phyloP scores from a whole-genome alignment of 2,113 vertebrate genomes.

The Nansenia antarctica region DNA sequence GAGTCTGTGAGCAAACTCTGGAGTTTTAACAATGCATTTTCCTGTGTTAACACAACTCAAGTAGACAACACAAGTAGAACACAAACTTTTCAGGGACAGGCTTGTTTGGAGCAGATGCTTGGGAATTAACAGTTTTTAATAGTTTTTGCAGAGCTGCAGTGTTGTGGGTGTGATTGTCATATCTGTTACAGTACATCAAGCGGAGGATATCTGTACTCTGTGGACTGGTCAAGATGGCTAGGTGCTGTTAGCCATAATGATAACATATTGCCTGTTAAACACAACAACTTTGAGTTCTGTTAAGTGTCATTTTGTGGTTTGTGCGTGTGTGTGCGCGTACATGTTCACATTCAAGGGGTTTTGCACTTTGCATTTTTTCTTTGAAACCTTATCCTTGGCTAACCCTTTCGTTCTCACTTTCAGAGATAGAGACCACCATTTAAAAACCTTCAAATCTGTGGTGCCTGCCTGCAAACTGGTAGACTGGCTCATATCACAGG shows the following conservation, averaged over 20 bases:
- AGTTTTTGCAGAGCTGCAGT: no score
- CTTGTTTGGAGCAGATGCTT: no score
- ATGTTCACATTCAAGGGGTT: neutral
- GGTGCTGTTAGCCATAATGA: neutral
- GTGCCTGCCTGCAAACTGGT: constrained; percentile 93
- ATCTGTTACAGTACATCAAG: no score
- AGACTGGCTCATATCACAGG: constrained; percentile 96
- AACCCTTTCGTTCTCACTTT: constrained; percentile 36
- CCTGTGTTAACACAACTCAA: no score
- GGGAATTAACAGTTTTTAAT: no score
- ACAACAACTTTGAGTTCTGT: neutral
- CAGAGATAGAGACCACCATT: constrained; percentile 94
- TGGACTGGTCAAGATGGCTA: no score
- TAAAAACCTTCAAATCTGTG: constrained; percentile 98
- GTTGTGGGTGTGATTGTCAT: no score
- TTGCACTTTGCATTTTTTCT: neutral
- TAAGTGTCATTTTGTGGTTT: neutral
- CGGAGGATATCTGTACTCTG: no score
- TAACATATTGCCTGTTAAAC: neutral
- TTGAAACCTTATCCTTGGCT: neutral
- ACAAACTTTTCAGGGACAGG: no score
- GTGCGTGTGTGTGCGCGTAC: constrained; percentile 20
- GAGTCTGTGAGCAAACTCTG: no score
- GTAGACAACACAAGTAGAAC: no score
- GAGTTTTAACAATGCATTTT: no score